These are phyloP conservation scores for Imbricaverruca yamaguchii DNA, from an alignment of 2,888 invertebrate genomes.

Conservation along the genomic window DNA sequence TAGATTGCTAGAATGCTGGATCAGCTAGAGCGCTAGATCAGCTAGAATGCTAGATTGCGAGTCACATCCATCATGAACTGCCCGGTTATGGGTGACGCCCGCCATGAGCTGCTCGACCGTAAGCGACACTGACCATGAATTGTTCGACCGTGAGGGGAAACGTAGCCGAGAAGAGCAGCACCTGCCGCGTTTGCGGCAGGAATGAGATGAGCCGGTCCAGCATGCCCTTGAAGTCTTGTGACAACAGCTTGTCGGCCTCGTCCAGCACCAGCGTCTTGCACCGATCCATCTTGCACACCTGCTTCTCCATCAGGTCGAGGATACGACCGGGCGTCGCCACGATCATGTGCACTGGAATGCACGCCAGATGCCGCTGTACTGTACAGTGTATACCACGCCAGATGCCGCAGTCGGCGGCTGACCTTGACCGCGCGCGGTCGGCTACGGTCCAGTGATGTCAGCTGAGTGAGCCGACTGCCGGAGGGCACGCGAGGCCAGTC, in stretches of 20 bases:
- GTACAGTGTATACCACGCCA: no score
- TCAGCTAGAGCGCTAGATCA: no score
- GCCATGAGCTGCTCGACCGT: neutral
- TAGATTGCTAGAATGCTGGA: no score
- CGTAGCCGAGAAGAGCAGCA: slow-evolving; percentile 96
- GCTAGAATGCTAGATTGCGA: no score
- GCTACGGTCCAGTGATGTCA: no score
- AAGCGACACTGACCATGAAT: slow-evolving; percentile 31
- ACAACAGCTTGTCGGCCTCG: slow-evolving; percentile 97
- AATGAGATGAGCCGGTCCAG: slow-evolving; percentile 90
- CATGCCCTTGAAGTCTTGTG: slow-evolving; percentile 99
- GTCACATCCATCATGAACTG: no score
- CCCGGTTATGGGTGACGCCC: no score
- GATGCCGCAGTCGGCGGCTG: no score
- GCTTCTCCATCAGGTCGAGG: slow-evolving; percentile 98
- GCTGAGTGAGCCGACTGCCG: no score
- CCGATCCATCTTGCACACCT: slow-evolving; percentile 84
- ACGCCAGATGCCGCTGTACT: no score
- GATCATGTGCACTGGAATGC: slow-evolving; percentile 79
- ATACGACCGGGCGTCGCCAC: slow-evolving; percentile 99
- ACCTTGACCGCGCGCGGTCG: no score
- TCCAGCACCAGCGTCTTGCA: slow-evolving; percentile 96
- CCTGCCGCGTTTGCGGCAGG: slow-evolving; percentile 91
- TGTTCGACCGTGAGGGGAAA: slow-evolving; percentile 78
- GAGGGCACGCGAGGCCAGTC: no score